phyloP scores from a whole-genome alignment of 2,113 vertebrate genomes.

The Centropristis striata region DNA sequence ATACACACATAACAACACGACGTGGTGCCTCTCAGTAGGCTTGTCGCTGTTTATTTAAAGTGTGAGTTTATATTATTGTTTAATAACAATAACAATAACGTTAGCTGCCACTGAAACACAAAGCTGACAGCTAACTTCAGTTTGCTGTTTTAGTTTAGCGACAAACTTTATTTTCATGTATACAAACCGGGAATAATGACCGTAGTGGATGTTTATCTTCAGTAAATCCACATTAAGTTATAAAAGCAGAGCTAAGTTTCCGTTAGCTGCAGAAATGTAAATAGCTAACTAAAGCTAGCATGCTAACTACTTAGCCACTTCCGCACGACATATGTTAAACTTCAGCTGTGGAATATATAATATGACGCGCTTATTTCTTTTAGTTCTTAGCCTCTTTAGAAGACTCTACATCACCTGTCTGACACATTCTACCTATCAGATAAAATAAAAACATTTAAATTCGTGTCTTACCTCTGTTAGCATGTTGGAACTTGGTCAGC shows the following conservation, averaged over 20 bases:
- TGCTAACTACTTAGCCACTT: slow-evolving; percentile 26
- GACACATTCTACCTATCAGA: rapidly evolving
- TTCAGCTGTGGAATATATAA: background rate
- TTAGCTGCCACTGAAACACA: background rate
- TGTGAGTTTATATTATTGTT: rapidly evolving
- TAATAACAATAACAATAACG: background rate
- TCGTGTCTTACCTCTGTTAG: slow-evolving; percentile 72
- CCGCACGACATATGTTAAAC: background rate
- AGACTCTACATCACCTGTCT: rapidly evolving
- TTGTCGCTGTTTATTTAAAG: no score
- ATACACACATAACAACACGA: no score
- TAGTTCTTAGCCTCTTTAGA: rapidly evolving
- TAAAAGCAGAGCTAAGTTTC: background rate
- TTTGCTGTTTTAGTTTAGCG: no score
- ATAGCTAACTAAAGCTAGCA: slow-evolving; percentile 4
- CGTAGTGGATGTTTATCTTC: rapidly evolving
- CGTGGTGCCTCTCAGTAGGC: no score
- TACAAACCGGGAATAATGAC: background rate
- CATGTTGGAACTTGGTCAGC: slow-evolving; percentile 60
- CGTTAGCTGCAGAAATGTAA: background rate
- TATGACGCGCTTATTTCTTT: rapidly evolving
- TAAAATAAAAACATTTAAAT: background rate
- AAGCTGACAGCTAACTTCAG: background rate
- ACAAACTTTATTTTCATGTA: no score
- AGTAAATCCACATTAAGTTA: no score